Conservation (phyloP, 2,113 vertebrate genomes). For the Pitta sordida region DNA sequence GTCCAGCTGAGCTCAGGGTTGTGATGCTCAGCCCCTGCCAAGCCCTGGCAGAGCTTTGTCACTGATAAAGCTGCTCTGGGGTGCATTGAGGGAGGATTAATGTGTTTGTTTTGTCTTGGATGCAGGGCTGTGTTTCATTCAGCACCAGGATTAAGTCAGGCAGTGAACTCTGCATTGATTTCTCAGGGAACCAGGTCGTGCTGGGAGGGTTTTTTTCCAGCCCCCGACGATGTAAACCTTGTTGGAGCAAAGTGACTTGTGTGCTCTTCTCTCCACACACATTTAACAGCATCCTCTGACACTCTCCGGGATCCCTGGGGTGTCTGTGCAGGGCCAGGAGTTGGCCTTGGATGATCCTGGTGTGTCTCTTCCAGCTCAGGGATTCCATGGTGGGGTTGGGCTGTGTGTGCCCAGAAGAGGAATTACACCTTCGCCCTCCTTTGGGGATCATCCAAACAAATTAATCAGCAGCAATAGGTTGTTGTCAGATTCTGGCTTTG, state of each 20-base stretch:
- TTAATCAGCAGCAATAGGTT: fast-evolving
- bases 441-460: not conserved
- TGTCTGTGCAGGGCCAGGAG: not conserved
- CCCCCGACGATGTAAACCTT: not conserved
- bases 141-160: not conserved
- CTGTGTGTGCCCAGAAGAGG: not conserved
- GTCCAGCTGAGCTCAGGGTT: not conserved
- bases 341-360: not conserved
- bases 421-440: not conserved
- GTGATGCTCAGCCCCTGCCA: not conserved
- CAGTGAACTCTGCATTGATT: not conserved
- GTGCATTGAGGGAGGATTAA: not conserved
- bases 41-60: not conserved
- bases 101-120: not conserved
- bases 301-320: not conserved
- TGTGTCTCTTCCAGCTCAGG: not conserved
- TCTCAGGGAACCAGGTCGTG: not conserved
- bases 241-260: not conserved
- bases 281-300: not conserved
- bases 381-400: fast-evolving
- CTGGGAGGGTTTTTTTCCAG: not conserved
- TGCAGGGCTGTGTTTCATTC: not conserved
- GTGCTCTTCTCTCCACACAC: not conserved
- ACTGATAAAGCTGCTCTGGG: not conserved
- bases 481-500: not conserved